These are phyloP conservation scores for Rhodeus uyekii DNA, from an alignment of 2,797 vertebrate genomes.

Conservation along the genomic window DNA sequence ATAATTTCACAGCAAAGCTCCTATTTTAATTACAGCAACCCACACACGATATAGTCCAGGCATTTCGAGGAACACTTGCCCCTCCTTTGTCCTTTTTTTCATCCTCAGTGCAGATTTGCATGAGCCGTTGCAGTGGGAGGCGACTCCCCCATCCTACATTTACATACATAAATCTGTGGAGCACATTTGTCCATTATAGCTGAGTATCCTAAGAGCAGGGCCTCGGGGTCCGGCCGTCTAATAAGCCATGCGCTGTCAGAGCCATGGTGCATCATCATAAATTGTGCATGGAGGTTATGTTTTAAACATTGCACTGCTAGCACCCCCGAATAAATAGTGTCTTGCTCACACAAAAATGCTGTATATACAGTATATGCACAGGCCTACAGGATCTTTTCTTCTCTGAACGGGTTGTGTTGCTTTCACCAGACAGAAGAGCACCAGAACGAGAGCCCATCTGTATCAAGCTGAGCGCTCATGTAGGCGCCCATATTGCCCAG, in stretches of 20 bases:
- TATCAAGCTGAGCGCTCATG: conserved; percentile 29
- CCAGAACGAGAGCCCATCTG: too few relatives aligned
- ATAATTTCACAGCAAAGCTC: conserved; percentile 9
- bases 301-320: conserved; percentile 65
- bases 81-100: conserved; percentile 60
- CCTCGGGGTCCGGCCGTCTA: conserved; percentile 66
- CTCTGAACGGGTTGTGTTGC: not conserved
- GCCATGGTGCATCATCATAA: conserved; percentile 58
- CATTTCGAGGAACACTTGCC: conserved; percentile 52
- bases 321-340: conserved; percentile 27
- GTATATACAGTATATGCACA: conserved; percentile 10
- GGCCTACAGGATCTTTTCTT: not conserved
- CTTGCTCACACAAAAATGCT: conserved; percentile 28
- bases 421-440: conserved; percentile 8
- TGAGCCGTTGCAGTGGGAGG: conserved; percentile 33
- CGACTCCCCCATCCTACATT: conserved; percentile 60
- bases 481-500: conserved; percentile 26
- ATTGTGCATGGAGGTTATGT: conserved; percentile 66
- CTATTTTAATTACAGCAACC: conserved; percentile 39
- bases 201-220: conserved; percentile 67
- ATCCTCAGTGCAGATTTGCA: conserved; percentile 43
- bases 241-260: conserved; percentile 60
- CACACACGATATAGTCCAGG: conserved; percentile 35
- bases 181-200: conserved; percentile 69
- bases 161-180: conserved; percentile 74